phyloP scores from a whole-genome alignment of 2,113 vertebrate genomes.

The Pterocles burchelli region DNA sequence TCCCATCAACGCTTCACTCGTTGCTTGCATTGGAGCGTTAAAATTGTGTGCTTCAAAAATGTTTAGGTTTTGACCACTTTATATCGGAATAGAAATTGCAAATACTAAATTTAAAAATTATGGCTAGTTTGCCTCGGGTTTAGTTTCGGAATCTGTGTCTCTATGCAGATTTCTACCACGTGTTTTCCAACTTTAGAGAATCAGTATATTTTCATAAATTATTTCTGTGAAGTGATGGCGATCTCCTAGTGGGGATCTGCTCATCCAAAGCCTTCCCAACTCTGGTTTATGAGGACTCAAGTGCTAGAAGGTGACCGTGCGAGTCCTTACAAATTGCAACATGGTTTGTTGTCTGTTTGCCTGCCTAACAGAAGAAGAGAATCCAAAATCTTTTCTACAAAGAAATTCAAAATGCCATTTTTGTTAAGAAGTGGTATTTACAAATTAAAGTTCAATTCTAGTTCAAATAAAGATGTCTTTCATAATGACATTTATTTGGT shows the following conservation, averaged over 20 bases:
- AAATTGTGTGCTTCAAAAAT: neutral
- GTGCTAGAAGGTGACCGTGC: neutral
- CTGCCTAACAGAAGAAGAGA: neutral
- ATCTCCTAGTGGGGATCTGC: neutral
- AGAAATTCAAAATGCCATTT: slow-evolving; percentile 36
- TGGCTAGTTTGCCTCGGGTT: neutral
- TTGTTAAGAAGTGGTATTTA: slow-evolving; percentile 50
- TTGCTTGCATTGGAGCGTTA: neutral
- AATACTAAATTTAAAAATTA: neutral
- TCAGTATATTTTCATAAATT: neutral
- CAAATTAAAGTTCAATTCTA: slow-evolving; percentile 54
- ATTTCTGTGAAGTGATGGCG: neutral
- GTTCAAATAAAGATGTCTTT: slow-evolving; percentile 67
- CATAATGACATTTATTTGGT: slow-evolving; percentile 60
- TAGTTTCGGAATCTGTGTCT: neutral
- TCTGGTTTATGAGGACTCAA: neutral
- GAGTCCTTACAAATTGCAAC: neutral
- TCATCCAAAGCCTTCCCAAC: neutral
- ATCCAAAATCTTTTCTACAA: slow-evolving; percentile 7
- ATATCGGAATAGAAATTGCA: neutral
- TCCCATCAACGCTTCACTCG: neutral
- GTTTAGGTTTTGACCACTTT: rapidly evolving
- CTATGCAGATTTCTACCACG: neutral
- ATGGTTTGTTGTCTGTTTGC: neutral
- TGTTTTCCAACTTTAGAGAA: neutral